Percentiles rank a stretch among this genome's conserved stretches.
These are phyloP conservation scores for Anorthoa munda DNA, from an alignment of 2,888 invertebrate genomes.

Conservation along the genomic window DNA sequence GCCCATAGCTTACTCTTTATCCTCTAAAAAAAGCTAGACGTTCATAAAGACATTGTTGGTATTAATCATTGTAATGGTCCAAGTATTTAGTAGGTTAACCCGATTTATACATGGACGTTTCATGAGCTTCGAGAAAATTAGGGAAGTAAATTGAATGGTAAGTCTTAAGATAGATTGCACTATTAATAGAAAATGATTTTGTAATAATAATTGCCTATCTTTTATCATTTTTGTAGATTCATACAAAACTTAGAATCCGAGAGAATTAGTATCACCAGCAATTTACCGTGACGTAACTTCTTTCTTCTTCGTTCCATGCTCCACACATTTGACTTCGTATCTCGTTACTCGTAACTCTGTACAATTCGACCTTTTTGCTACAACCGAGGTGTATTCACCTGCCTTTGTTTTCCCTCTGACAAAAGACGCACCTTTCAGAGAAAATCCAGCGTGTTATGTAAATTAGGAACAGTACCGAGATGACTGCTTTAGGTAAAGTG, in stretches of 20 bases:
- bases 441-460: conserved; percentile 84
- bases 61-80: no score
- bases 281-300: conserved; percentile 21
- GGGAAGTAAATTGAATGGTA: no score
- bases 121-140: no score
- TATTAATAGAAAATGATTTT: no score
- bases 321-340: conserved; percentile 69
- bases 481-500: conserved; percentile 61
- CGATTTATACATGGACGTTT: no score
- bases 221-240: no score
- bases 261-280: not conserved
- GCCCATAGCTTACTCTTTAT: no score
- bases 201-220: no score
- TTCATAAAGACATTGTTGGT: no score
- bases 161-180: no score
- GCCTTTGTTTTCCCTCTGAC: conserved; percentile 84
- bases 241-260: not conserved
- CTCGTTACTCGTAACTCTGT: conserved; percentile 71
- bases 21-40: no score
- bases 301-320: conserved; percentile 48
- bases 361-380: conserved; percentile 76
- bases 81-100: no score
- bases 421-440: conserved; percentile 85
- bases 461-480: conserved; percentile 78
- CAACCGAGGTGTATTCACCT: conserved; percentile 71